Evolutionary conservation across 1,140 invertebrate genomes (phyloP).

Genomic region (Sinella curviseta): DNA sequence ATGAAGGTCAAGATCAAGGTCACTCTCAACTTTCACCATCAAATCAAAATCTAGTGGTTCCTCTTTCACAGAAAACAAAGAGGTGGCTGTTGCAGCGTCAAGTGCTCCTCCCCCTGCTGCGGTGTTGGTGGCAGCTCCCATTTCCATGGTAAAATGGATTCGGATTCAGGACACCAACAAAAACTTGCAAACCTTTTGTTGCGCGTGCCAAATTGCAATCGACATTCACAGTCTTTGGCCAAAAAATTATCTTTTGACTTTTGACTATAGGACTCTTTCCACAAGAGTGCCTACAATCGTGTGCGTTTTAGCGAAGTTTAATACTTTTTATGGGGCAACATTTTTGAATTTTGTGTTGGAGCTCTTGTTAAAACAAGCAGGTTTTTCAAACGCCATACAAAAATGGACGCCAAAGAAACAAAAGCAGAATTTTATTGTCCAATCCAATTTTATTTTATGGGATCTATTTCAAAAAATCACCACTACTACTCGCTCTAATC

Average conservation of each 20-base stretch:
- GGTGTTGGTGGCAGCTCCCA: no score
- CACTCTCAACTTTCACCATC: not conserved
- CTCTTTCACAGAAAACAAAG: conserved; percentile 9
- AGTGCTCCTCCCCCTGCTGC: no score
- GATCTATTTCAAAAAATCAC: no score
- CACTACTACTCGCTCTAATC: no score
- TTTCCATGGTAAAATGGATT: not conserved
- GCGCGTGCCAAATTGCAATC: no score
- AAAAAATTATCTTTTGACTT: not conserved
- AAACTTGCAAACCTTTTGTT: no score
- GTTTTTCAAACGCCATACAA: no score
- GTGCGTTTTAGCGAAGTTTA: not conserved
- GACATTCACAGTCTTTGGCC: not conserved
- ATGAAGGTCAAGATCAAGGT: conserved; percentile 4
- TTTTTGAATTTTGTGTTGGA: not conserved
- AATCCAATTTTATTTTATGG: no score
- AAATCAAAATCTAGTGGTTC: conserved; percentile 15
- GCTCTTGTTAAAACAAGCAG: no score
- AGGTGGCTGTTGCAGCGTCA: not conserved
- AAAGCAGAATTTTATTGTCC: no score
- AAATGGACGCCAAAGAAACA: no score
- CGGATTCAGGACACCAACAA: not conserved
- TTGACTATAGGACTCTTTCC: not conserved
- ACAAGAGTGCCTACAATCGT: not conserved
- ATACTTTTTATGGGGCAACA: not conserved